phyloP scores from a whole-genome alignment of 2,797 vertebrate species.

The Lithobates sylvaticus region DNA sequence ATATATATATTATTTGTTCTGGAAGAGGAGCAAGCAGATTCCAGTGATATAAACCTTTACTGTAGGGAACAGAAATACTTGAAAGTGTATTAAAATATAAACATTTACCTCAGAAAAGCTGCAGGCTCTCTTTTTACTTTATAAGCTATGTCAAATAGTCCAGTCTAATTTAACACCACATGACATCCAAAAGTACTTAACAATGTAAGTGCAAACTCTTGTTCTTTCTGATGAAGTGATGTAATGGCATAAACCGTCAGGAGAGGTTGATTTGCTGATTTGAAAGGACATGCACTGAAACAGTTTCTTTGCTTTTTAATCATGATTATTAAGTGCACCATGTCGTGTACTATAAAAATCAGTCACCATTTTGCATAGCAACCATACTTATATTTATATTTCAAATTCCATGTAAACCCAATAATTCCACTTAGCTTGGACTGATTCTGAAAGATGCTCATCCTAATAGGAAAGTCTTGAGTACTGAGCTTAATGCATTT shows the following conservation, averaged over 20 bases:
- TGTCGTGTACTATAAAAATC: not conserved
- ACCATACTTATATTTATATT: not conserved
- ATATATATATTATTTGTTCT: too few species aligned
- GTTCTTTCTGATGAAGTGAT: conserved; percentile 51
- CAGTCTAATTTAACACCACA: conserved; percentile 49
- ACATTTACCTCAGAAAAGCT: conserved; percentile 1
- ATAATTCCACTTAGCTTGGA: not conserved
- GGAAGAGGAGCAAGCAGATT: too few species aligned
- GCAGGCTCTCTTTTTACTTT: conserved; percentile 10
- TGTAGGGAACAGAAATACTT: not conserved
- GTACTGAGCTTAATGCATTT: too few species aligned
- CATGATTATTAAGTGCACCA: conserved; percentile 17
- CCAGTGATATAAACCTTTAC: too few species aligned
- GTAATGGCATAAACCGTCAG: conserved; percentile 49
- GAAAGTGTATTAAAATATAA: not conserved
- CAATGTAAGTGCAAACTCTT: conserved; percentile 55
- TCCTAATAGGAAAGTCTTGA: too few species aligned
- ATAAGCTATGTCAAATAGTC: conserved; percentile 9
- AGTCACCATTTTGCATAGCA: not conserved
- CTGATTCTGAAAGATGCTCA: too few species aligned
- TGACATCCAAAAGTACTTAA: conserved; percentile 51
- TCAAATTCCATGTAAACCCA: not conserved
- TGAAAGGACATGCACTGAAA: conserved; percentile 36
- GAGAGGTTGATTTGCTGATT: conserved; percentile 28
- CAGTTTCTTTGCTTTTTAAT: not conserved